Evolutionary conservation across 2,797 vertebrate genomes (phyloP).

Genomic region (Acanthiza pusilla): DNA sequence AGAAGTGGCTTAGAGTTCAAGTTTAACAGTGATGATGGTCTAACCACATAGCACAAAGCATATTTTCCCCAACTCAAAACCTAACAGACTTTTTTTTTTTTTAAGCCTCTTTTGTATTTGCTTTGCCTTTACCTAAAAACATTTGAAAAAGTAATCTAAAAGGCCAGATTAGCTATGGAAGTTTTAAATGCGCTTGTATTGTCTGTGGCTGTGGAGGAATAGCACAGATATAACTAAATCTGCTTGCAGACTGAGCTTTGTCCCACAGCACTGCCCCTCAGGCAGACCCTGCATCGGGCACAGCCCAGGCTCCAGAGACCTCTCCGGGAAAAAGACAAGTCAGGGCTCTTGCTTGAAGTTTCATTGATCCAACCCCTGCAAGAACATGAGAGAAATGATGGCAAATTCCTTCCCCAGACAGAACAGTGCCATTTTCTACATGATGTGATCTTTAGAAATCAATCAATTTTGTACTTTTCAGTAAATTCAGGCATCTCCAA

Average conservation of each 20-base stretch:
- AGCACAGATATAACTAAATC: background rate
- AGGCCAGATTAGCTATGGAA: background rate
- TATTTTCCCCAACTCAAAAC: background rate
- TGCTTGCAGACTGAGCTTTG: background rate
- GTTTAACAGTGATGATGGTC: background rate
- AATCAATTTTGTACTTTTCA: background rate
- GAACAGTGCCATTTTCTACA: background rate
- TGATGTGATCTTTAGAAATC: background rate
- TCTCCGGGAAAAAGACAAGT: background rate
- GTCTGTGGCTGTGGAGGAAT: background rate
- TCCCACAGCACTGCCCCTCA: background rate
- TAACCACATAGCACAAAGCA: background rate
- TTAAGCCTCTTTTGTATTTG: accelerated
- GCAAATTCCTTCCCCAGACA: background rate
- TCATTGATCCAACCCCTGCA: background rate
- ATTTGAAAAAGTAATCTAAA: background rate
- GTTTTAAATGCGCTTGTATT: background rate
- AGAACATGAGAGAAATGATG: background rate
- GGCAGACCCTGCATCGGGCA: accelerated
- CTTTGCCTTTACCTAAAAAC: background rate
- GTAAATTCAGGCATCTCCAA: background rate
- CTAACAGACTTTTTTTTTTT: accelerated
- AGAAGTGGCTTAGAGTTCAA: background rate
- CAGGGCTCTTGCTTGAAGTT: background rate
- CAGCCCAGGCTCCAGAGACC: background rate